Percentiles rank a stretch among this genome's conserved stretches.
These are phyloP conservation scores for Alfaro cultratus DNA, from an alignment of 2,797 vertebrate genomes.

Conservation along the genomic window DNA sequence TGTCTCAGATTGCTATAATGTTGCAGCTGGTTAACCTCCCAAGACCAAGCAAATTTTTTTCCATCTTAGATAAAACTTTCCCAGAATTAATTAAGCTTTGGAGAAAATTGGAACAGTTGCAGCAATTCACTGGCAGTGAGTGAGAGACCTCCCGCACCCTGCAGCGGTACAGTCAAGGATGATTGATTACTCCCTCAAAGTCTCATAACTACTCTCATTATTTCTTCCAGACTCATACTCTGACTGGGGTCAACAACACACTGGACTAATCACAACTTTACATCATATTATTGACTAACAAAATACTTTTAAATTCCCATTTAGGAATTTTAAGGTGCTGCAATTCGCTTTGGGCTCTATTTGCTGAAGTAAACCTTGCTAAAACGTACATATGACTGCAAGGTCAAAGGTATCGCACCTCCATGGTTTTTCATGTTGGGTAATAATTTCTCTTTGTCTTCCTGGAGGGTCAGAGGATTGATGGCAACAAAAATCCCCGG, in stretches of 20 bases:
- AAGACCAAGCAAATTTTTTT: conserved; percentile 18
- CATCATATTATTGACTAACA: conserved; percentile 24
- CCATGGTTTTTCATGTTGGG: conserved; percentile 36
- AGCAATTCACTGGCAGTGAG: conserved; percentile 44
- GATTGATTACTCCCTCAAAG: conserved; percentile 72
- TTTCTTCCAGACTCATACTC: conserved; percentile 47
- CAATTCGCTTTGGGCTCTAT: conserved; percentile 9
- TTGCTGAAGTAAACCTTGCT: conserved; percentile 19
- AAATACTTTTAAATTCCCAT: conserved; percentile 10
- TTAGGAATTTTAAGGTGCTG: conserved; percentile 24
- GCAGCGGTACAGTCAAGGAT: conserved; percentile 70
- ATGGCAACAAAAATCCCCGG: conserved; percentile 22
- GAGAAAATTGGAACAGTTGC: conserved; percentile 56
- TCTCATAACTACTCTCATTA: conserved; percentile 72
- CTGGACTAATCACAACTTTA: conserved; percentile 35
- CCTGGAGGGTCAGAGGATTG: conserved; percentile 38
- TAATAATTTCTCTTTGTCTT: conserved; percentile 57
- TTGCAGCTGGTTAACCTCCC: neutral
- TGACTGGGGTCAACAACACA: conserved; percentile 32
- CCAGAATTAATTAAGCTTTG: conserved; percentile 55
- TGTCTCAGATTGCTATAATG: neutral
- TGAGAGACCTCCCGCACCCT: conserved; percentile 57
- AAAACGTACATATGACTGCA: conserved; percentile 26
- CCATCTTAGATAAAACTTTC: conserved; percentile 42
- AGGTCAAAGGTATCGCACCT: neutral